These are phyloP conservation scores for Tiliacea citrago DNA, from an alignment of 2,888 invertebrate genomes.

Conservation along the genomic window DNA sequence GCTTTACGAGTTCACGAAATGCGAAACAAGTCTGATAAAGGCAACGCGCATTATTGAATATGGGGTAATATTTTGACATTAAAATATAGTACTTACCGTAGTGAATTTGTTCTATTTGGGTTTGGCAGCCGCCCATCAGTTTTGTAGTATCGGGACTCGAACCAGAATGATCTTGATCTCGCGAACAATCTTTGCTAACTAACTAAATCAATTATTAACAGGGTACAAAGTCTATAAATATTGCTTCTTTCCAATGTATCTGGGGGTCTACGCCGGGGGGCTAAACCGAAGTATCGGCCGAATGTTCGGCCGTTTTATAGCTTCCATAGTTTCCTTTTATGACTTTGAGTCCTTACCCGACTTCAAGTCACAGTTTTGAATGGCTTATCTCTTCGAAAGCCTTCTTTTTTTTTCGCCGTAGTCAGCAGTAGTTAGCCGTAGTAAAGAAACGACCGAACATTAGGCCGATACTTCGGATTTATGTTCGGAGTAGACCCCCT, in stretches of 20 bases:
- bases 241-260: constrained; percentile 10
- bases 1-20: constrained; percentile 32
- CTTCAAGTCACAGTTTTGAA: too few relatives aligned
- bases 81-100: constrained; percentile 72
- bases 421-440: too few relatives aligned
- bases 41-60: constrained; percentile 48
- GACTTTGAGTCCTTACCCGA: too few relatives aligned
- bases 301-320: too few relatives aligned
- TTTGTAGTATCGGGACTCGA: constrained; percentile 66
- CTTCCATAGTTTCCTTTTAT: too few relatives aligned
- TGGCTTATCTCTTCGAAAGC: too few relatives aligned
- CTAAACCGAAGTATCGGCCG: too few relatives aligned
- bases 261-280: too few relatives aligned
- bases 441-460: too few relatives aligned
- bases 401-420: too few relatives aligned
- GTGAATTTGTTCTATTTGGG: constrained; percentile 65
- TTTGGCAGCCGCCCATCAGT: constrained; percentile 83
- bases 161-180: constrained; percentile 33
- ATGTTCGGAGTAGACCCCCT: not conserved
- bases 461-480: too few relatives aligned
- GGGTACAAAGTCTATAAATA: constrained; percentile 24
- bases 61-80: constrained; percentile 69
- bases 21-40: constrained; percentile 40
- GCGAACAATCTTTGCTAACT: constrained; percentile 29
- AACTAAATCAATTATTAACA: constrained; percentile 43